Percentiles rank a stretch among this genome's conserved stretches.
Evolutionary conservation across 2,888 invertebrate species (phyloP).

Genomic region (Stenodera caucasica): DNA sequence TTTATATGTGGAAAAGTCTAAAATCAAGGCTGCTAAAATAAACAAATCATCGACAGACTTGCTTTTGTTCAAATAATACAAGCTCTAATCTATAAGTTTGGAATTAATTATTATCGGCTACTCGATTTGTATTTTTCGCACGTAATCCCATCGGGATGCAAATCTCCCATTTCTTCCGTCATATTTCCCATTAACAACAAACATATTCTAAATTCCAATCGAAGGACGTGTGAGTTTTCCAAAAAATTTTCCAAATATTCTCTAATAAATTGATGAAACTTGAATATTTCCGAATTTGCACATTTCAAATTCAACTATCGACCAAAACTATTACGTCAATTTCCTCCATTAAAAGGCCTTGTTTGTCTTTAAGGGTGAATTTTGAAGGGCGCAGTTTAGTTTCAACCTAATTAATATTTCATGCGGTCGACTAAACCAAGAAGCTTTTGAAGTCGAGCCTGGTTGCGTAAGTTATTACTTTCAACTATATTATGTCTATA

Average conservation of each 20-base stretch:
- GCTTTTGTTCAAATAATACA: background rate
- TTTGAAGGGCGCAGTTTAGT: background rate
- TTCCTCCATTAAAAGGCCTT: slow-evolving; percentile 8
- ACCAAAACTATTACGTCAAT: background rate
- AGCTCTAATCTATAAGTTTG: background rate
- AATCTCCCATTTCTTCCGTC: background rate
- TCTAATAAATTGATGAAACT: too few species aligned
- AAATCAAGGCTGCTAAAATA: too few species aligned
- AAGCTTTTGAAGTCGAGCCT: slow-evolving; percentile 10
- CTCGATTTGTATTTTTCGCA: background rate
- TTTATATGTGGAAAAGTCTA: too few species aligned
- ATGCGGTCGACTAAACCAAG: slow-evolving; percentile 1
- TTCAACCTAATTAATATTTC: slow-evolving; percentile 12
- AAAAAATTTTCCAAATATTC: too few species aligned
- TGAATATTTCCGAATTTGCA: too few species aligned
- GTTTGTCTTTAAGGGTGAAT: slow-evolving; percentile 7
- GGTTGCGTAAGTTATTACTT: background rate
- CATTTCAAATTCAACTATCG: background rate
- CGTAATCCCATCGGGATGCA: background rate
- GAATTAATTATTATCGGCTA: background rate
- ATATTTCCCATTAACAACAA: background rate
- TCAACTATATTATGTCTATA: background rate
- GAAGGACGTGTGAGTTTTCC: too few species aligned
- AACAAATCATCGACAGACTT: too few species aligned
- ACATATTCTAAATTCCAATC: too few species aligned